These are phyloP conservation scores for Channa argus DNA, from an alignment of 2,113 vertebrate genomes.

Conservation along the genomic window DNA sequence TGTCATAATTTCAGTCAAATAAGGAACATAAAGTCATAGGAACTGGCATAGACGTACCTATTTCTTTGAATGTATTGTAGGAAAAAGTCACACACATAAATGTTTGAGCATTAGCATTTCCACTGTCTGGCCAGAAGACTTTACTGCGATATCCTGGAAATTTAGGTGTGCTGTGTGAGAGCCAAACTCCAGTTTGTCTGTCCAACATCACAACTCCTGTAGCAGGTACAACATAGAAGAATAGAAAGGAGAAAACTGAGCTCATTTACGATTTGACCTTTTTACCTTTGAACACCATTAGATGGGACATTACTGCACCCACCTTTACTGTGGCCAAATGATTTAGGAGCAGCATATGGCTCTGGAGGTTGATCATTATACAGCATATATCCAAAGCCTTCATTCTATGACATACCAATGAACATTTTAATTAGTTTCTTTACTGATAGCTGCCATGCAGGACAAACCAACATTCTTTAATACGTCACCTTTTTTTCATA, in stretches of 20 bases:
- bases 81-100: slow-evolving; percentile 68
- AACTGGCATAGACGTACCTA: slow-evolving; percentile 49
- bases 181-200: slow-evolving; percentile 64
- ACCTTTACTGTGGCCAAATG: slow-evolving; percentile 76
- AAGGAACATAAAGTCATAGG: too few relatives aligned
- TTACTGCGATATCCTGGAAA: slow-evolving; percentile 12
- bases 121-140: slow-evolving; percentile 65
- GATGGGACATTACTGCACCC: not conserved
- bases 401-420: slow-evolving; percentile 35
- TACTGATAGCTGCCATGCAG: not conserved
- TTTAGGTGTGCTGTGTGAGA: slow-evolving; percentile 71
- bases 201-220: slow-evolving; percentile 69
- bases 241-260: not conserved
- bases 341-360: not conserved
- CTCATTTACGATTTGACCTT: not conserved
- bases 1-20: not conserved
- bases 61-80: slow-evolving; percentile 48
- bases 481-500: slow-evolving; percentile 35
- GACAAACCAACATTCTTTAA: not conserved
- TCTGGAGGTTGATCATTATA: slow-evolving; percentile 68
- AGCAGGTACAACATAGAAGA: not conserved
- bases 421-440: not conserved
- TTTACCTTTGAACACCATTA: not conserved
- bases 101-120: slow-evolving; percentile 50
- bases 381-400: slow-evolving; percentile 68